phyloP scores from a whole-genome alignment of 2,797 vertebrate genomes.

The Sebastes elongatus region DNA sequence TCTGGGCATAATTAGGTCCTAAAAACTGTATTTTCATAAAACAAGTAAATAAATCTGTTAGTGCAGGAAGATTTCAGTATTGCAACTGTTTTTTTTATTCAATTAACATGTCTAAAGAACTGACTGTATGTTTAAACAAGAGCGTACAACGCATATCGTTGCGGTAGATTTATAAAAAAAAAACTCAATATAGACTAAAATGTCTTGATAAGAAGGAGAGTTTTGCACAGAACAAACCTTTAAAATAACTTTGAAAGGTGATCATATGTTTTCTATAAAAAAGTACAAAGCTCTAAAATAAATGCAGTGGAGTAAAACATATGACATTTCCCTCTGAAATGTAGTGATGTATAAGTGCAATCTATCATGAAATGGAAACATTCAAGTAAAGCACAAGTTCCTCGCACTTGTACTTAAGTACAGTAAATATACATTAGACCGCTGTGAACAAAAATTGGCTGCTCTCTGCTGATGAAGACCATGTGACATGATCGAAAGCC shows the following conservation, averaged over 20 bases:
- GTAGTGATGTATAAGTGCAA: not conserved
- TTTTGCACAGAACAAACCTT: too few species aligned
- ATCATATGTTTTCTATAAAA: not conserved
- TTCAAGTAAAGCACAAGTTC: too few species aligned
- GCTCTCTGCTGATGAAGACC: not conserved
- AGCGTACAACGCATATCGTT: too few species aligned
- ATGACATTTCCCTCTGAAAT: not conserved
- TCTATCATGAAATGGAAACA: not conserved
- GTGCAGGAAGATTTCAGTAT: not conserved
- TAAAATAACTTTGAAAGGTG: too few species aligned
- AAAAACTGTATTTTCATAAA: not conserved
- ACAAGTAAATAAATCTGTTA: not conserved
- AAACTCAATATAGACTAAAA: too few species aligned
- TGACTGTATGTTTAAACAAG: too few species aligned
- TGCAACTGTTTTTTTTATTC: not conserved
- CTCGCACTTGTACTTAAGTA: too few species aligned
- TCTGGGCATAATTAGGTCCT: not conserved
- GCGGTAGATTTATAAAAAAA: too few species aligned
- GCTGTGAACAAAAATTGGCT: too few species aligned
- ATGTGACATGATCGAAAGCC: not conserved
- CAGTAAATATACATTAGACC: too few species aligned
- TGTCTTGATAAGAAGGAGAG: too few species aligned
- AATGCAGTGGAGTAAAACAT: not conserved
- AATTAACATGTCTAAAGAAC: too few species aligned
- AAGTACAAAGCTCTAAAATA: not conserved